A percentile compares a stretch with the other conserved stretches of the same genome.
Conservation (phyloP, 2,797 vertebrate species). For the Pseudopleuronectes americanus region DNA sequence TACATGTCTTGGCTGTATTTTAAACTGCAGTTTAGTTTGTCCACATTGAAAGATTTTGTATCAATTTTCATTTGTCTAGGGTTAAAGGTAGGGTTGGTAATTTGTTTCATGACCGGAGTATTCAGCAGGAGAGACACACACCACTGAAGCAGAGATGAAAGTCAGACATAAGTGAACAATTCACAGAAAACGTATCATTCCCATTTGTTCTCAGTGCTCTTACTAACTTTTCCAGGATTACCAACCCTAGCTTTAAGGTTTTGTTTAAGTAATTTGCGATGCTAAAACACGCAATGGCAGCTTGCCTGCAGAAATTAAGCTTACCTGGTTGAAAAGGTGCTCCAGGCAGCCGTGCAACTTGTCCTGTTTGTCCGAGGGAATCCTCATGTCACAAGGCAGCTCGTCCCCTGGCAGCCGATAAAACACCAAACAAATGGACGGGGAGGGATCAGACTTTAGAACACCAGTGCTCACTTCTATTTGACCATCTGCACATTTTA, state of each 20-base stretch:
- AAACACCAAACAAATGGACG: constrained; percentile 1
- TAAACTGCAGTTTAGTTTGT: neutral
- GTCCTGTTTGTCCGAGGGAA: constrained; percentile 97
- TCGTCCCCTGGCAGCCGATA: constrained; percentile 88
- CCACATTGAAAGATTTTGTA: constrained; percentile 4
- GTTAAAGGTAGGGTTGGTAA: neutral
- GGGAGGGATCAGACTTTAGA: constrained; percentile 6
- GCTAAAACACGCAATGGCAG: no score
- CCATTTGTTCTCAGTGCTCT: no score
- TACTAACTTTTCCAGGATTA: no score
- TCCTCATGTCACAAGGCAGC: constrained; percentile 97
- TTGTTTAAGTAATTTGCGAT: no score
- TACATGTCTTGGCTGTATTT: neutral
- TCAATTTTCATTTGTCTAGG: neutral
- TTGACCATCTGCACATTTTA: constrained; percentile 9
- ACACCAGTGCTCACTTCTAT: neutral
- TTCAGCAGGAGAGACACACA: no score
- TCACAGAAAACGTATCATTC: no score
- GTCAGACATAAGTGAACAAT: no score
- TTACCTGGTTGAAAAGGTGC: constrained; percentile 98
- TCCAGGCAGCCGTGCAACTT: constrained; percentile 98
- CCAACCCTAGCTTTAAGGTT: neutral
- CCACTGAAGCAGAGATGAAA: no score
- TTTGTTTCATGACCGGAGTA: neutral
- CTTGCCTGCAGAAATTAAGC: neutral